A percentile compares a stretch with the other conserved stretches of the same genome.
These are phyloP conservation scores for Ophonus ardosiacus DNA, from an alignment of 2,888 invertebrate species.

Conservation along the genomic window DNA sequence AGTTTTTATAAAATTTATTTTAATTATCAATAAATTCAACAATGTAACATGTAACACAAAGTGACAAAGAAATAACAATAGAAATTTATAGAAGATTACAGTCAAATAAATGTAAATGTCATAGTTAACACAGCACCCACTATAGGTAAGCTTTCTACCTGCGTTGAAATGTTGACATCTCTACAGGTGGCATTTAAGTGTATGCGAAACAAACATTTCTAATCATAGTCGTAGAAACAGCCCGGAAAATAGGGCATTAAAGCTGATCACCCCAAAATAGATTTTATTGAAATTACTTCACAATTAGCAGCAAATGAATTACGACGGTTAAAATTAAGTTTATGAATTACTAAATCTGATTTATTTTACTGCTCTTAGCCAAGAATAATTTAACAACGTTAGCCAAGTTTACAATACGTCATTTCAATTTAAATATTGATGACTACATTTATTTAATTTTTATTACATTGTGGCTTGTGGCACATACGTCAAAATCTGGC, in stretches of 20 bases:
- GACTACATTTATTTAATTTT: constrained; percentile 8
- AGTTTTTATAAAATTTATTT: too few relatives aligned
- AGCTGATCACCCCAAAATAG: background rate
- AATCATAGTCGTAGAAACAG: background rate
- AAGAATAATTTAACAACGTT: constrained; percentile 25
- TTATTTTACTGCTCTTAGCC: constrained; percentile 8
- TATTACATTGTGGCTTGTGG: background rate
- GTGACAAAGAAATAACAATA: background rate
- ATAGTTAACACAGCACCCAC: background rate
- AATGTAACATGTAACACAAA: background rate
- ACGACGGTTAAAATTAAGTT: background rate
- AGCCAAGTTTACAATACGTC: constrained; percentile 19
- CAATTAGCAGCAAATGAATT: background rate
- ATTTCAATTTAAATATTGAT: constrained; percentile 26
- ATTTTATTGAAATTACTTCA: background rate
- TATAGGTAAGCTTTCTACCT: constrained; percentile 7
- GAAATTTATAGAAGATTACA: background rate
- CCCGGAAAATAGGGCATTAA: background rate
- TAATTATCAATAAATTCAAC: background rate
- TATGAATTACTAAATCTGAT: background rate
- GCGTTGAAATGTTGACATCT: constrained; percentile 2
- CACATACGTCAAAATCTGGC: constrained; percentile 15
- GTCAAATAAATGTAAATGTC: background rate
- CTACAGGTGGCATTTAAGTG: constrained; percentile 1
- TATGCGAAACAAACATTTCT: constrained; percentile 19